These are phyloP conservation scores for Aphelenchoides fujianensis DNA, from an alignment of 1,140 invertebrate species.

Conservation along the genomic window DNA sequence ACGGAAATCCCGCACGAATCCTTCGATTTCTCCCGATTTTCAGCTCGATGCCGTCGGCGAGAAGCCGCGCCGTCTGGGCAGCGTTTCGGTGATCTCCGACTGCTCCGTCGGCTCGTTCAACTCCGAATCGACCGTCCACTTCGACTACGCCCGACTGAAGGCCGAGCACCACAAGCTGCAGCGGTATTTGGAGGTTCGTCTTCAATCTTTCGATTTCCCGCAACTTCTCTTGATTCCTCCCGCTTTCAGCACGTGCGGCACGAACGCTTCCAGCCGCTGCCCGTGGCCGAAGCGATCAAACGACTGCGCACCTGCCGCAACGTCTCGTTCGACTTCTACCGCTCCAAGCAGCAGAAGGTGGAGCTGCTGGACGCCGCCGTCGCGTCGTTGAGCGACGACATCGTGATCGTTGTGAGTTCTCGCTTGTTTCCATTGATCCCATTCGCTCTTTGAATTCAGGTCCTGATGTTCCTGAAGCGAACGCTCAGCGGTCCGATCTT, in stretches of 20 bases:
- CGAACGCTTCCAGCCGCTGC: constrained; percentile 38
- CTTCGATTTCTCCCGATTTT: neutral
- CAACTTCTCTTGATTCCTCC: too few species aligned
- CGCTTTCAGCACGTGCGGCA: constrained; percentile 38
- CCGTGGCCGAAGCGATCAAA: constrained; percentile 38
- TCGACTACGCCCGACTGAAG: constrained; percentile 48
- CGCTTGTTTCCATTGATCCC: too few species aligned
- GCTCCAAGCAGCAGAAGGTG: constrained; percentile 63
- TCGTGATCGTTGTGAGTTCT: constrained; percentile 63
- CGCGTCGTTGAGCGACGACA: constrained; percentile 62
- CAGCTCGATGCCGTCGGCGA: neutral
- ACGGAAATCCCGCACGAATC: neutral
- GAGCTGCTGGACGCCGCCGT: constrained; percentile 62
- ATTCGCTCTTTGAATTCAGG: too few species aligned
- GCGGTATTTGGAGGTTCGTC: too few species aligned
- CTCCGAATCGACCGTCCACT: constrained; percentile 47
- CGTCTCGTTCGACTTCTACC: constrained; percentile 63
- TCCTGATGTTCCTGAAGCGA: constrained; percentile 63
- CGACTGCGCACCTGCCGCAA: constrained; percentile 45
- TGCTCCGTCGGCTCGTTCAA: constrained; percentile 23
- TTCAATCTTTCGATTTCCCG: too few species aligned
- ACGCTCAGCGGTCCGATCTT: constrained; percentile 61
- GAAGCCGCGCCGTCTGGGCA: neutral
- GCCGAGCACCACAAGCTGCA: constrained; percentile 40
- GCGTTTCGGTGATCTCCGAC: constrained; percentile 14